Conservation (phyloP, 2,797 vertebrate genomes). For the Muraenolepis orangiensis region DNA sequence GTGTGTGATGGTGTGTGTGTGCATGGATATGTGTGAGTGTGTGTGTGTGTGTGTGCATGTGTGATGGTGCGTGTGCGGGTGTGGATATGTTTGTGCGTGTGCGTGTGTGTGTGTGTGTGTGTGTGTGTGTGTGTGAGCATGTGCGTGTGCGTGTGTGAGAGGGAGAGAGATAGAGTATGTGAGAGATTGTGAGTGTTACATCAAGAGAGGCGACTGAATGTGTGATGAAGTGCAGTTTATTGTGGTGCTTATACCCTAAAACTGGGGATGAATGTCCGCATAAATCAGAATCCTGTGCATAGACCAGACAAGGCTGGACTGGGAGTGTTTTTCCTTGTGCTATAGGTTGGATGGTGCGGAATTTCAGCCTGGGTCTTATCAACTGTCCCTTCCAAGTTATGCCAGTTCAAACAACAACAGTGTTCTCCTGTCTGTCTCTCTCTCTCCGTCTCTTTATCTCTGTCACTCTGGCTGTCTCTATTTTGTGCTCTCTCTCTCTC, state of each 20-base stretch:
- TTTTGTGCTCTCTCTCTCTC: background rate
- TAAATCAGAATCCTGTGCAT: too few relatives aligned
- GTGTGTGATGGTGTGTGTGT: background rate
- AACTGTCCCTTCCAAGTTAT: background rate
- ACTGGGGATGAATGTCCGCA: too few relatives aligned
- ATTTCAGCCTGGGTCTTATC: conserved; percentile 3
- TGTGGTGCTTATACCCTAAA: background rate
- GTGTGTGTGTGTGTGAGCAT: conserved; percentile 7
- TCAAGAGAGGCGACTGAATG: background rate
- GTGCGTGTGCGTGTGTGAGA: conserved; percentile 1
- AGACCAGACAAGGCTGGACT: too few relatives aligned
- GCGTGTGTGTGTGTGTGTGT: conserved; percentile 1
- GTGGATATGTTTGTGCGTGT: background rate
- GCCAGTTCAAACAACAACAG: too few relatives aligned
- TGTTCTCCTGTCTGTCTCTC: background rate
- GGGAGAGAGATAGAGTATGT: conserved; percentile 19
- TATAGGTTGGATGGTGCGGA: background rate
- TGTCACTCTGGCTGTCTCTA: background rate
- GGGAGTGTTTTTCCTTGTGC: too few relatives aligned
- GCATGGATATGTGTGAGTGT: conserved; percentile 6
- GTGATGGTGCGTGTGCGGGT: conserved; percentile 4
- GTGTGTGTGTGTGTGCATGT: conserved; percentile 2
- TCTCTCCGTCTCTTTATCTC: conserved; percentile 7
- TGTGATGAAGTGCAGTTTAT: background rate
- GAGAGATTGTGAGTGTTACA: background rate